Evolutionary conservation across 2,888 invertebrate species (phyloP), one percentile per base, ranked within the genome.

Genomic region (Synanthedon myopaeformis): DNA sequence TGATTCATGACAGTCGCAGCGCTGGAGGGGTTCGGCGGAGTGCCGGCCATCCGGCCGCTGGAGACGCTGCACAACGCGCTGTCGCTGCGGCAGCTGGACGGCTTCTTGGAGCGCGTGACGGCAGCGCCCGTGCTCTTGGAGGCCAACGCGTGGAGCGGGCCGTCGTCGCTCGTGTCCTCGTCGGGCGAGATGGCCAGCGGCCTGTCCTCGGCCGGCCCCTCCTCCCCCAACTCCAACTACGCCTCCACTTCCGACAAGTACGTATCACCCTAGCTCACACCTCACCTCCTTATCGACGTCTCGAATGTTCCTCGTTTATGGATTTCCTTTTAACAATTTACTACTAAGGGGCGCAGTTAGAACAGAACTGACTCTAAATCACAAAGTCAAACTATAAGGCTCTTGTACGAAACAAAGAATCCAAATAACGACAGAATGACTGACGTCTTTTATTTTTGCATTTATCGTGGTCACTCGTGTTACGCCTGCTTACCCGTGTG

Each of bases 31-130:
- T 95, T 95, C 79, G 95, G 95, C 57, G 95, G 96, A 55, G 97
- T 98, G 60, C 99, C 99, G 28, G 95, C 97, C 1, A 96, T 99
- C 65, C 92, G 98, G 41, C 98, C 98, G 1, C 85, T 99, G 77
- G 99, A 99, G 89, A 99, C 99, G 4, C 89, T 99, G 57, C 99
- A 99, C 90, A 99, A 99, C 85, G 96, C 97, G 51, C 88, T 99
- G 62, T 98, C 97, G 52, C 89, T 98, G 70, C 92, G 94, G 49
- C 97, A 98, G 76, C 88, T 99, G 67, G 98, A 98, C 78, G 89
- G 86, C 50, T 99, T 97, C 82, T 87, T 99, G 76, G 95, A 95
- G 69, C 91, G 93, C 65, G 95, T 97, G 89, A 94, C 95, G 13
- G 89, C 91, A 41, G 91, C 92, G 53, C 92, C 93, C 55, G 84